Conservation (phyloP, 2,797 vertebrate genomes). For the Limnodromus scolopaceus region DNA sequence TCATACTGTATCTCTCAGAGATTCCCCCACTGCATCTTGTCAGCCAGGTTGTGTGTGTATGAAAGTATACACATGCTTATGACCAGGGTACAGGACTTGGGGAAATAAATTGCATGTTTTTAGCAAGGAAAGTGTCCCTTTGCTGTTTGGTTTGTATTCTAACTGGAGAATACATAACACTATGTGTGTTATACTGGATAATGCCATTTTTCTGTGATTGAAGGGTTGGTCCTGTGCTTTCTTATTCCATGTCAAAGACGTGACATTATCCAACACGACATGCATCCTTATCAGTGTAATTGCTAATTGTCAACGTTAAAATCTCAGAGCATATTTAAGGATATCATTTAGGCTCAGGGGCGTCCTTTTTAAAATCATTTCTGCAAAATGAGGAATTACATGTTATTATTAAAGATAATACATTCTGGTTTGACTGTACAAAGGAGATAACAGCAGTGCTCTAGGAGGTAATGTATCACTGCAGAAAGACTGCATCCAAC, state of each 20-base stretch:
- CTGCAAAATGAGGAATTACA: conserved; percentile 49
- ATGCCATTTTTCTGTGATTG: background rate
- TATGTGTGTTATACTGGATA: background rate
- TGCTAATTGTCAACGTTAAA: background rate
- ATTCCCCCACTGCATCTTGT: background rate
- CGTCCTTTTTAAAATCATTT: conserved; percentile 29
- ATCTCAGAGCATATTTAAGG: background rate
- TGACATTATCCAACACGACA: conserved; percentile 27
- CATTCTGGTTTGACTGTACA: conserved; percentile 15
- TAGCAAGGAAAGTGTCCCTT: background rate
- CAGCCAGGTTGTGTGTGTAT: background rate
- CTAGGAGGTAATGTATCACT: background rate
- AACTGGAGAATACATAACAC: background rate
- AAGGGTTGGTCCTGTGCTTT: background rate
- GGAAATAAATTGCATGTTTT: background rate
- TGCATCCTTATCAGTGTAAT: background rate
- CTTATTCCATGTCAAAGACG: background rate
- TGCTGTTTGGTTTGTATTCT: conserved; percentile 2
- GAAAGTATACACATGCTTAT: background rate
- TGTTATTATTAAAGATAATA: conserved; percentile 22
- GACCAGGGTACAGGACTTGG: background rate
- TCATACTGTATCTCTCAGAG: background rate
- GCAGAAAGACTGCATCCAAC: background rate
- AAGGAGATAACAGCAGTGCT: background rate
- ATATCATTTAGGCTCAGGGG: conserved; percentile 23